Base-by-base conservation (phyloP, 2,113 vertebrate species). In the Ptychochromis oligacanthus region DNA sequence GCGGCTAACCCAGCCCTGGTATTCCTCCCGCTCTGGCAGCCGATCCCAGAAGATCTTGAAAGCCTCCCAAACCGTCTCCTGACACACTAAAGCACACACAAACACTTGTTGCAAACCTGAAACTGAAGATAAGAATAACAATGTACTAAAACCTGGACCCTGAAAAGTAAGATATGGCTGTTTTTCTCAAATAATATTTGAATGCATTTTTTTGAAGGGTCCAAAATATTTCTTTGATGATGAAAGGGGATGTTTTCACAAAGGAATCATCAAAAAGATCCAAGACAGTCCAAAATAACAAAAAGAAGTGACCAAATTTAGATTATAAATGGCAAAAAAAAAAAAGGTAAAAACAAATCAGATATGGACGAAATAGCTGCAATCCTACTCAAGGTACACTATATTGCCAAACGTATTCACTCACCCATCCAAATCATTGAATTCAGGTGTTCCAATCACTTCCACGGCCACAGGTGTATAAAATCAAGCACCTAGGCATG, bases 61-160 rank as follows among this genome's bases (percentile, higher is more conserved):
- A 58, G 97, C 97, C 91, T 99, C 98, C 98, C 98, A 99, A 43
- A 99, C 94, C 1, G 97, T 97, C 94, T 99, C 98, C 94, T 99
- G 98, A 91, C 98, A 99, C 80, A 99, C 98, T 99, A 81, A 57
- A 75, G 88, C 85, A 90, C 70, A 65, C 13, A 81, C 59, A 79
- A 7, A 79, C 13, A 82, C 64, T 17, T 36, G 57, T 59, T 8
- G 13, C 15, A 11, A 20, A 26, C 15, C 2, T 59, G 4, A 28
- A 28, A 52, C 34, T 20, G 22, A 40, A 26, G n/a, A 26, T 15
- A 61, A 24, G n/a, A 28, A 24, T 5, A 24, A 8, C 14, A 11
- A 13, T 10, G 14, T 14, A 17, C 3, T n/a, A 10, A 3, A 18
- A 18, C 28, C 14, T 1, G 40, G 14, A 26, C 34, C n/a, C 34